Base-by-base conservation (phyloP, 2,888 invertebrate genomes). In the Endotricha flammealis region DNA sequence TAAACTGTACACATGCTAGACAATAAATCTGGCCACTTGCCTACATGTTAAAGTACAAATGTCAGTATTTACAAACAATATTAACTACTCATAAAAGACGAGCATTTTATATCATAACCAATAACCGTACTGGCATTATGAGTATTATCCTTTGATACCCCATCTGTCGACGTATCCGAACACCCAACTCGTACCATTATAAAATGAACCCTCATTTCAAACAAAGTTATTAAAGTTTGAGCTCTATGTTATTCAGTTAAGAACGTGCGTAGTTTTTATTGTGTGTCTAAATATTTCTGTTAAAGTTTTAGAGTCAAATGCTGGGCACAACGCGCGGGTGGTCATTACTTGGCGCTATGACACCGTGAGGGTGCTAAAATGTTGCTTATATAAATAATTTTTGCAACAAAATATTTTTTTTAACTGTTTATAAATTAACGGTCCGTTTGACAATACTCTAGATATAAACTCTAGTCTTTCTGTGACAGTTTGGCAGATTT, bases 271-370 rank as follows among this genome's bases (percentile, higher is more conserved):
- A 11, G 8, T 22, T 29, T 16, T 13, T 16, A n/a, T 7, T 11
- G 4, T 2, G 12, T 10, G 38, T 39, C 23, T 36, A 14, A 25
- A 14, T 34, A 43, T 43, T 33, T 43, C 49, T 46, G 45, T 57
- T 50, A 41, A 39, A 42, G 44, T 58, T 60, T 56, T 60, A 56
- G 68, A 77, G 74, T 79, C 72, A 73, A 71, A 62, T 49, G 40
- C 46, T 55, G 60, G 57, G 53, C 57, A 63, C 53, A 54, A 63
- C 65, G 65, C 70, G 66, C 73, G 83, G 83, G 83, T 82, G 82
- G 83, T 68, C 81, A 71, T 69, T 68, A 66, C 66, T 64, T 70
- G 65, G 64, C 68, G 73, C 54, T 61, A 70, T 71, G 71, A 71
- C 61, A 68, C 57, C 49, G 38, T 24, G 25, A 38, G 42, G 45